Evolutionary conservation across 2,888 invertebrate species (phyloP), one percentile per base, ranked within the genome.

Genomic region (Trachelus stipa): DNA sequence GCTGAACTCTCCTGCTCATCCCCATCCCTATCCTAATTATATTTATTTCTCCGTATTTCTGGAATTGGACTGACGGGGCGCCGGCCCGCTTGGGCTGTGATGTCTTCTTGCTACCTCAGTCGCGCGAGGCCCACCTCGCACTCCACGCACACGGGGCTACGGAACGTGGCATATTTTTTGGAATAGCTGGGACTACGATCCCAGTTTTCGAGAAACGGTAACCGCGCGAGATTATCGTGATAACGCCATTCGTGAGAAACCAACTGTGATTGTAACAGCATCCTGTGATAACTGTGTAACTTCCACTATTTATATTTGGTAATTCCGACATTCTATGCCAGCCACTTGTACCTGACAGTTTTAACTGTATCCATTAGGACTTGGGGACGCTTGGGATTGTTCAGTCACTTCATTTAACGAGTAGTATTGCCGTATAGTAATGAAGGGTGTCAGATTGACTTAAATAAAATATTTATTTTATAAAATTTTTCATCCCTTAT

Each of bases 31-130:
- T 89, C 90, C 90, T 90, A 91, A 90, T 91, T 91, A 91, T 85
- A 88, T 85, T 86, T 87, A 86, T 89, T 88, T 88, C 90, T 89
- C 89, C 90, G 90, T 91, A 91, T 91, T 91, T 91, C 91, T 91
- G 91, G 91, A 91, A 91, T 90, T 88, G 90, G 88, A 87, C 86
- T 84, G 85, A 85, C 85, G 87, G 84, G 85, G 85, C 82, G 83
- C 83, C 81, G 80, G 80, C 82, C 79, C 79, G 82, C 82, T 84
- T 79, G 68, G 76, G 76, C 76, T 76, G 79, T 37, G 79, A 76
- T 82, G 84, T 87, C 86, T 82, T 73, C 79, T 76, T 73, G 73
- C 74, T 73, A 84, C 86, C 85, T 90, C 89, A 90, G 90, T 90
- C 89, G 87, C 82, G 86, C 86, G 87, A 87, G 86, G 86, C 89